These are phyloP conservation scores for Cecidostiba fungosa DNA, from an alignment of 2,888 invertebrate genomes.

Conservation along the genomic window DNA sequence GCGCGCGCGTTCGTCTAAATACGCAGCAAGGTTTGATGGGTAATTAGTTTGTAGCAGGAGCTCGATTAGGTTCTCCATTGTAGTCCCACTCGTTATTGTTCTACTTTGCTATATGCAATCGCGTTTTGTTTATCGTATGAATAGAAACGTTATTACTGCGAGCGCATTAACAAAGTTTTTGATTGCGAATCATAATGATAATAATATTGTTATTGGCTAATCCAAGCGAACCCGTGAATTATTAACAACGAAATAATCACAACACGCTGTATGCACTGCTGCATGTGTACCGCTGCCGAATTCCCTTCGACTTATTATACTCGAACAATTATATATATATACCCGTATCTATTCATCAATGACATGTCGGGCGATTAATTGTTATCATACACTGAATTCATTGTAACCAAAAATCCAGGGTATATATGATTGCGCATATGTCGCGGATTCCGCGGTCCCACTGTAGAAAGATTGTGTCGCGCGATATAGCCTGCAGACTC, in stretches of 20 bases:
- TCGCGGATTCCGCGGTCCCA: neutral
- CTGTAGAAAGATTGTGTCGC: constrained; percentile 21
- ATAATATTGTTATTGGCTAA: too few relatives aligned
- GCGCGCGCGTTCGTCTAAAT: neutral
- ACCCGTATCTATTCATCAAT: neutral
- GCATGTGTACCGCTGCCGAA: neutral
- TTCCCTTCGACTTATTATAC: neutral
- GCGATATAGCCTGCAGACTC: constrained; percentile 31
- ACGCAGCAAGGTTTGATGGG: neutral
- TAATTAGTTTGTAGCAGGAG: neutral
- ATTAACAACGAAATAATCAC: neutral
- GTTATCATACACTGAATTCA: neutral
- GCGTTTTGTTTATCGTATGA: neutral
- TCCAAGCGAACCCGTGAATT: too few relatives aligned
- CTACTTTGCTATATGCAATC: neutral
- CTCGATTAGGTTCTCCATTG: too few relatives aligned
- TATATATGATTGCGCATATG: neutral
- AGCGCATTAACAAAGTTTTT: neutral
- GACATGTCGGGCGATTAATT: neutral
- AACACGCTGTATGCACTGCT: neutral
- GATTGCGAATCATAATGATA: too few relatives aligned
- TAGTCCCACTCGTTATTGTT: too few relatives aligned
- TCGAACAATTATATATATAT: neutral
- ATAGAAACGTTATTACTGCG: neutral
- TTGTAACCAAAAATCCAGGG: constrained; percentile 15